Evolutionary conservation across 1,140 invertebrate species (phyloP), one percentile per base, ranked within the genome.

Genomic region (Zaprionus tsacasi): DNA sequence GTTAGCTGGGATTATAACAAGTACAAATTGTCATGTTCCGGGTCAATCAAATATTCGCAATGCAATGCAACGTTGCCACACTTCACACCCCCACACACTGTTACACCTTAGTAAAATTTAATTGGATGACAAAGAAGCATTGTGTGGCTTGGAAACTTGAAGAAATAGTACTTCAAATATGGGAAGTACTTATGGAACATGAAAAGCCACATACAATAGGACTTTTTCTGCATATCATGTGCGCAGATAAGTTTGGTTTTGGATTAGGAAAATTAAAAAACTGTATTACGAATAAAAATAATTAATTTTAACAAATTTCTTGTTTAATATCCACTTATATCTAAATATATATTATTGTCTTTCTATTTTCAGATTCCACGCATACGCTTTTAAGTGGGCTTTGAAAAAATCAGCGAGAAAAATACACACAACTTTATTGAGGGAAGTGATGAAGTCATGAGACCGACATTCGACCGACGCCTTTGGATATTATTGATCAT

Each of bases 401-500:
- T 50, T 8, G 58, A 57, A 60, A 59, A 55, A 54, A 60, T 72
- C 69, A 60, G 17, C 70, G 40, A 69, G 48, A 61, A 68, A 88
- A 79, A 73, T 80, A 82, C 77, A 78, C 70, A 67, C 71, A 81
- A 79, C 71, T 78, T n/a, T 33, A 43, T 72, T 61, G 55, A 76
- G 76, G 81, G 75, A 92, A 92, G 91, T 92, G 79, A 92, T 92
- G 91, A 92, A 91, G 91, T 92, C 91, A 92, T 92, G 91, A 92
- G 91, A 92, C 91, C 91, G 78, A 91, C 91, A 91, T 92, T 92
- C 69, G 91, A 92, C 87, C 91, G 91, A 83, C 91, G 91, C 91
- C 85, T 91, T 79, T 92, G 91, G 88, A 92, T 91, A 92, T 91
- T 92, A 92, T 91, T 92, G 91, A 92, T 92, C 87, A 91, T 91